These are phyloP conservation scores for Phyto melanocephala DNA, from an alignment of 2,888 invertebrate species.

Conservation along the genomic window DNA sequence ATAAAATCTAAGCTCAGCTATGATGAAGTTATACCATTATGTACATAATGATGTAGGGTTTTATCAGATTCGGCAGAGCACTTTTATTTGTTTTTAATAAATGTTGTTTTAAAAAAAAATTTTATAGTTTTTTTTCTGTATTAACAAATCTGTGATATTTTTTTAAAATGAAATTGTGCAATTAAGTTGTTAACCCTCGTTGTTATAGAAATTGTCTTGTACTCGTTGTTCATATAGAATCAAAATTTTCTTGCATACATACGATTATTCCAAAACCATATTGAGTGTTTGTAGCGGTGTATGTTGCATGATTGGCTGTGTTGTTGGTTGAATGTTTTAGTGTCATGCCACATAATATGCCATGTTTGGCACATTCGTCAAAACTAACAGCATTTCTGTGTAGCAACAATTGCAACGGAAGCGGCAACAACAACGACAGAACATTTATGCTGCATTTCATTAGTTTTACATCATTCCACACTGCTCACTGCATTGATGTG, in stretches of 20 bases:
- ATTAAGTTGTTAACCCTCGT: too few species aligned
- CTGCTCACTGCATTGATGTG: slow-evolving; percentile 48
- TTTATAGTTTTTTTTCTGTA: too few species aligned
- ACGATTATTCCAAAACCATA: slow-evolving; percentile 37
- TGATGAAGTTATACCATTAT: too few species aligned
- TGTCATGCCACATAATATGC: slow-evolving; percentile 63
- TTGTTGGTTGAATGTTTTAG: slow-evolving; percentile 51
- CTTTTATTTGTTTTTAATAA: too few species aligned
- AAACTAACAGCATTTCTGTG: slow-evolving; percentile 40
- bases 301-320: slow-evolving; percentile 31
- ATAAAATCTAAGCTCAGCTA: too few species aligned
- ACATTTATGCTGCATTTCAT: slow-evolving; percentile 45
- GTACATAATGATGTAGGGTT: too few species aligned
- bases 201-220: too few species aligned
- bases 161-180: too few species aligned
- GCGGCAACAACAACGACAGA: slow-evolving; percentile 21
- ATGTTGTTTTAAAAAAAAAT: too few species aligned
- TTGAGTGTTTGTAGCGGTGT: slow-evolving; percentile 42
- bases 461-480: slow-evolving; percentile 23
- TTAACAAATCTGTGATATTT: too few species aligned
- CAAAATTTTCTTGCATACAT: slow-evolving; percentile 28
- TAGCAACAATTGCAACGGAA: slow-evolving; percentile 37
- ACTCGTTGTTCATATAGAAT: too few species aligned
- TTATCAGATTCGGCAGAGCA: too few species aligned
- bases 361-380: slow-evolving; percentile 64